A percentile compares a stretch with the other conserved stretches of the same genome.
Conservation (phyloP, 2,113 vertebrate species). For the Ia io region DNA sequence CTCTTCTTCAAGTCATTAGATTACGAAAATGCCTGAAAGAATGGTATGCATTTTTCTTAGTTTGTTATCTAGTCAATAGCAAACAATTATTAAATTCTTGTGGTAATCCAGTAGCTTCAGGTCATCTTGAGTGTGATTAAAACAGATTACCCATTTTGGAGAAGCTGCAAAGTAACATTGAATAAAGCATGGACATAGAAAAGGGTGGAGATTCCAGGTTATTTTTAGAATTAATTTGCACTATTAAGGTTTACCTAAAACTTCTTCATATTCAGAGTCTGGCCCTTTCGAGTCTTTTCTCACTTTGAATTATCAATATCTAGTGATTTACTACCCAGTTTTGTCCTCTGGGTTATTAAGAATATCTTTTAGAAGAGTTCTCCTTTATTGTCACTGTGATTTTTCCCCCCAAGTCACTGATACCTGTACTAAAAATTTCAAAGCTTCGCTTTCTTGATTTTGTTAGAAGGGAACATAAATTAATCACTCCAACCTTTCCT, state of each 20-base stretch:
- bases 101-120: not conserved
- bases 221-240: not conserved
- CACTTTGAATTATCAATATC: not conserved
- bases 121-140: not conserved
- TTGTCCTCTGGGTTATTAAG: not conserved
- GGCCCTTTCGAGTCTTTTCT: not conserved
- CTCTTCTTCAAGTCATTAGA: not conserved
- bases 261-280: not conserved
- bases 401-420: not conserved
- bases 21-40: not conserved
- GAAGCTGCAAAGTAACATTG: not conserved
- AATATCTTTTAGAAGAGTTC: not conserved
- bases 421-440: not conserved
- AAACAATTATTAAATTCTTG: not conserved
- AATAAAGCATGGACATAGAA: not conserved
- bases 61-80: not conserved
- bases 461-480: not conserved
- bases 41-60: not conserved
- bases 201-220: not conserved
- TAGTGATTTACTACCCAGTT: not conserved
- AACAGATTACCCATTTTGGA: not conserved
- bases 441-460: not conserved
- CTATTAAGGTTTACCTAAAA: not conserved
- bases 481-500: not conserved
- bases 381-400: not conserved